Evolutionary conservation across 2,797 vertebrate species (phyloP).

Genomic region (Xerus rutilus): DNA sequence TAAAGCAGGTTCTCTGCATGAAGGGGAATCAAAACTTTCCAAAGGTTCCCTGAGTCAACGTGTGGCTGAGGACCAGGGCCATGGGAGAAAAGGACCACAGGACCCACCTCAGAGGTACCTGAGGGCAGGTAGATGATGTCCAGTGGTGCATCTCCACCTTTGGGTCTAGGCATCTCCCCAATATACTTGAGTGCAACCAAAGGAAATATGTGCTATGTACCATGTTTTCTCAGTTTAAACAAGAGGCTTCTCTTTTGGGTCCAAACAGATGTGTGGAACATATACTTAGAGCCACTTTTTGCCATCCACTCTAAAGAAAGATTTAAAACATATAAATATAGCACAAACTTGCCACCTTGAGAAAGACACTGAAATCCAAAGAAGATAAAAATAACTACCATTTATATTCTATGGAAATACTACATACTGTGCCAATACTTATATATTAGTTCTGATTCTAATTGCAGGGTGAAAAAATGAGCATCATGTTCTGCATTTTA

Average conservation of each 20-base stretch:
- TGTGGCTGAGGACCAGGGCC: background rate
- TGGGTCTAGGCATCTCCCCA: background rate
- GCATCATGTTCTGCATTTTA: background rate
- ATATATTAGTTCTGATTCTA: slow-evolving; percentile 22
- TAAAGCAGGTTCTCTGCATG: background rate
- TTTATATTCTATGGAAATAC: slow-evolving; percentile 27
- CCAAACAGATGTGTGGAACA: slow-evolving; percentile 31
- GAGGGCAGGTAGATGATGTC: background rate
- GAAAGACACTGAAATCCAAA: slow-evolving; percentile 46
- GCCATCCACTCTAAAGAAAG: slow-evolving; percentile 43
- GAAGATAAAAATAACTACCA: slow-evolving; percentile 63
- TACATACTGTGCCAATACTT: background rate
- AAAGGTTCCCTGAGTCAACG: background rate
- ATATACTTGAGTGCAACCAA: background rate
- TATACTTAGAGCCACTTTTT: slow-evolving; percentile 47
- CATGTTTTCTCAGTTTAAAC: slow-evolving; percentile 34
- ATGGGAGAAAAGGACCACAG: too few species aligned
- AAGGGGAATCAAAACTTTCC: background rate
- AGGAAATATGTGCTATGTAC: background rate
- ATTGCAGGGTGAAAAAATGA: background rate
- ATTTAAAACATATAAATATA: slow-evolving; percentile 52
- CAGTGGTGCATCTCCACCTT: background rate
- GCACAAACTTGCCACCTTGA: slow-evolving; percentile 47
- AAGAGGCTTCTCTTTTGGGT: background rate
- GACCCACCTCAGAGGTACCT: background rate